Base-by-base conservation (phyloP, 2,888 invertebrate species). In the Nemapogon koenigi region DNA sequence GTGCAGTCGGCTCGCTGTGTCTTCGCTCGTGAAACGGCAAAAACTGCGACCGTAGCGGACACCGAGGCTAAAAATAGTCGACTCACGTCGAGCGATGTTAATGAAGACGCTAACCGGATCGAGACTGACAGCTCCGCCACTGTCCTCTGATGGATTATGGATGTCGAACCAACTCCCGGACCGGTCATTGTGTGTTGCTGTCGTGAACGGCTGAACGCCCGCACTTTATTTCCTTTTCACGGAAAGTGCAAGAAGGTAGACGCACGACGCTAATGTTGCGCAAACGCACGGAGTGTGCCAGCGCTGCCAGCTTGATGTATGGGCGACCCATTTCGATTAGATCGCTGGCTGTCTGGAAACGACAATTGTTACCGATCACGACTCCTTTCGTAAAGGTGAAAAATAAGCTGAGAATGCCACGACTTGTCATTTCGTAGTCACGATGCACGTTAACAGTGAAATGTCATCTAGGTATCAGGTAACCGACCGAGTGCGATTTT, bases 391-490 rank as follows among this genome's bases (percentile, higher is more conserved):
- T 55, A 73, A 75, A 73, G 66, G 70, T 63, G 73, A 75, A 75
- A 76, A 75, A 76, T 76, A 64, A 62, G 55, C 57, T 58, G 73
- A 62, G 73, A 73, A 78, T 73, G 71, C 71, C 76, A 71, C 70
- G 76, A 64, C 69, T 70, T 71, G 73, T 71, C 72, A 75, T 76
- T 76, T 67, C 49, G 56, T 45, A 70, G 72, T 75, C 75, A 76
- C 75, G 78, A 69, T 48, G 45, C 43, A 43, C 49, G 54, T 49
- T 41, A 45, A 49, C 50, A 45, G 49, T 53, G 46, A 76, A 76
- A 75, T 73, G 75, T 65, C 73, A 65, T 58, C 59, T 55, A 41
- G 46, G 46, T 51, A 46, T 50, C 53, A 54, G 30, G 41, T 17
- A 15, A 35, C 31, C 16, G 17, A 18, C 22, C 18, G 16, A 16